A percentile compares a stretch with the other conserved stretches of the same genome.
phyloP scores from a whole-genome alignment of 1,140 invertebrate species.

The Bursaphelenchus mucronatus region DNA sequence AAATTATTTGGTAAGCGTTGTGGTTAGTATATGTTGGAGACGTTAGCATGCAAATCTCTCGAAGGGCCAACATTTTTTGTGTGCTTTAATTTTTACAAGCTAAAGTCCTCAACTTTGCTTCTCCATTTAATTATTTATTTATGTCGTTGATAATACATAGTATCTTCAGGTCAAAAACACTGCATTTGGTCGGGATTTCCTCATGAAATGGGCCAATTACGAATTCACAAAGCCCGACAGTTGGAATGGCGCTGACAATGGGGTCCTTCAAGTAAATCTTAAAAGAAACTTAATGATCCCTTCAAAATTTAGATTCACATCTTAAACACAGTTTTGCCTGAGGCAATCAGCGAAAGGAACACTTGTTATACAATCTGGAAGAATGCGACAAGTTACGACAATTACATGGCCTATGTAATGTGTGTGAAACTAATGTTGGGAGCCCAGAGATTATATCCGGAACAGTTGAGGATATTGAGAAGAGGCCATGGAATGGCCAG shows the following conservation, averaged over 20 bases:
- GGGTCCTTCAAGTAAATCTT: conserved; percentile 28
- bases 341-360: conserved; percentile 40
- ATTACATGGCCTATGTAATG: conserved; percentile 45
- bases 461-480: conserved; percentile 31
- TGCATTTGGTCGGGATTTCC: conserved; percentile 43
- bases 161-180: conserved; percentile 45
- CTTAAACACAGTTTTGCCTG: conserved; percentile 41
- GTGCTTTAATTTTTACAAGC: too few species aligned
- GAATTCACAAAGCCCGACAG: conserved; percentile 39
- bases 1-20: conserved; percentile 42
- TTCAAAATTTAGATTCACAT: conserved; percentile 38
- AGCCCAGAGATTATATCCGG: conserved; percentile 31
- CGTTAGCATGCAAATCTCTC: too few species aligned
- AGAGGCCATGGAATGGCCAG: conserved; percentile 39
- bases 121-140: too few species aligned
- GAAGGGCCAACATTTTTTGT: too few species aligned
- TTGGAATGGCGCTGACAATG: conserved; percentile 51
- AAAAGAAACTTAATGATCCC: background rate
- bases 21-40: background rate
- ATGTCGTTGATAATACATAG: too few species aligned
- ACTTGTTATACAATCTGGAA: conserved; percentile 37
- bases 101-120: too few species aligned
- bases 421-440: conserved; percentile 40
- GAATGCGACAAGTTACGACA: conserved; percentile 34
- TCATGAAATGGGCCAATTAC: conserved; percentile 50